phyloP scores from a whole-genome alignment of 2,888 invertebrate species.

The Sarcophaga carnaria region DNA sequence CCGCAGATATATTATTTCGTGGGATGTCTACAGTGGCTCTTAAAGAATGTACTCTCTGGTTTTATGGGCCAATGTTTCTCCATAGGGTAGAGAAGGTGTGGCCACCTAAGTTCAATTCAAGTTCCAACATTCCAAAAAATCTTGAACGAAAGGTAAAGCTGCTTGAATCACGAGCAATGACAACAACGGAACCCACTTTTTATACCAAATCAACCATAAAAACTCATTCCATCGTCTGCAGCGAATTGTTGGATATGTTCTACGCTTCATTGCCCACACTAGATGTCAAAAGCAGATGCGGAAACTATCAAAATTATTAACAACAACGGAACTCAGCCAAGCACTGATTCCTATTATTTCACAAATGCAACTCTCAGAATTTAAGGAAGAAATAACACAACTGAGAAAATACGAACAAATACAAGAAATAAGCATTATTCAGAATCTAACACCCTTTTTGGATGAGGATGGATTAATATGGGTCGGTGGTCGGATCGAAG shows the following conservation, averaged over 20 bases:
- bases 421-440: background rate
- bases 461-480: slow-evolving; percentile 14
- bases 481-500: slow-evolving; percentile 71
- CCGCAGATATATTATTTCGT: background rate
- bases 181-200: too few relatives aligned
- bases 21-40: background rate
- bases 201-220: too few relatives aligned
- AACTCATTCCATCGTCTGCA: too few relatives aligned
- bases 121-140: background rate
- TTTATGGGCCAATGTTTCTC: slow-evolving; percentile 12
- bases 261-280: slow-evolving; percentile 1
- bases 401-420: background rate
- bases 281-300: slow-evolving; percentile 12
- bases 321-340: background rate
- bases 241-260: slow-evolving; percentile 4
- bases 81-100: background rate
- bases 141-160: background rate
- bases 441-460: slow-evolving; percentile 1
- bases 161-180: background rate
- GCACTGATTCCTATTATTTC: slow-evolving; percentile 14
- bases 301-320: slow-evolving; percentile 1
- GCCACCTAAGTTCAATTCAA: slow-evolving; percentile 13
- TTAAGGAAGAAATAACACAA: background rate
- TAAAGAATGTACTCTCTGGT: background rate
- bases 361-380: slow-evolving; percentile 4